Conservation (phyloP, 2,113 vertebrate species). For the Coryphaenoides rupestris region DNA sequence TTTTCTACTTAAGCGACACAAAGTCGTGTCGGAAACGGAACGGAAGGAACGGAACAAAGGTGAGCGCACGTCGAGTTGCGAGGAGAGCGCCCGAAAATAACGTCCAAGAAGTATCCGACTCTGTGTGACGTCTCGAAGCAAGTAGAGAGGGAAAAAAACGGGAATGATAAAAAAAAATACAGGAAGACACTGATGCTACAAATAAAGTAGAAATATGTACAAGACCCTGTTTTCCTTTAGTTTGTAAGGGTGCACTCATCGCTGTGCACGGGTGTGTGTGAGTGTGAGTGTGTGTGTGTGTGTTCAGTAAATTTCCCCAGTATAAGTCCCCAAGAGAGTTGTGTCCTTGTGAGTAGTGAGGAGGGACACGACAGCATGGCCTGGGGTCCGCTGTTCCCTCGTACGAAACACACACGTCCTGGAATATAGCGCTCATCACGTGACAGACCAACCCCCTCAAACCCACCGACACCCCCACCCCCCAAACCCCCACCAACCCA, state of each 20-base stretch:
- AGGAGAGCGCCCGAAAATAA: conserved; percentile 69
- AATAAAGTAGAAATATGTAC: conserved; percentile 97
- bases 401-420: conserved; percentile 45
- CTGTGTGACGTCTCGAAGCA: conserved; percentile 87
- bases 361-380: conserved; percentile 2
- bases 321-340: conserved; percentile 47
- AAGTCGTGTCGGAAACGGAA: conserved; percentile 77
- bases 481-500: neutral
- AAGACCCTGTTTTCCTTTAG: conserved; percentile 98
- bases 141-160: conserved; percentile 83
- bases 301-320: conserved; percentile 31
- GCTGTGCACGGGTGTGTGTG: conserved; percentile 32
- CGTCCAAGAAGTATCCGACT: conserved; percentile 77
- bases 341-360: conserved; percentile 24
- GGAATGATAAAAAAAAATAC: conserved; percentile 78
- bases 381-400: conserved; percentile 32
- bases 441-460: conserved; percentile 32
- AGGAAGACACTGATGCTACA: conserved; percentile 97
- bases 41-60: conserved; percentile 77
- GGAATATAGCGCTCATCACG: conserved; percentile 29
- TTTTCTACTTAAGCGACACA: conserved; percentile 86
- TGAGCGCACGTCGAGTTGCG: conserved; percentile 66
- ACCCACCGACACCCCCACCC: conserved; percentile 39
- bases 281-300: conserved; percentile 9
- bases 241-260: conserved; percentile 62